Percentiles rank a stretch among this genome's conserved stretches.
Evolutionary conservation across 2,113 vertebrate genomes (phyloP).

Genomic region (Ictidomys tridecemlineatus): DNA sequence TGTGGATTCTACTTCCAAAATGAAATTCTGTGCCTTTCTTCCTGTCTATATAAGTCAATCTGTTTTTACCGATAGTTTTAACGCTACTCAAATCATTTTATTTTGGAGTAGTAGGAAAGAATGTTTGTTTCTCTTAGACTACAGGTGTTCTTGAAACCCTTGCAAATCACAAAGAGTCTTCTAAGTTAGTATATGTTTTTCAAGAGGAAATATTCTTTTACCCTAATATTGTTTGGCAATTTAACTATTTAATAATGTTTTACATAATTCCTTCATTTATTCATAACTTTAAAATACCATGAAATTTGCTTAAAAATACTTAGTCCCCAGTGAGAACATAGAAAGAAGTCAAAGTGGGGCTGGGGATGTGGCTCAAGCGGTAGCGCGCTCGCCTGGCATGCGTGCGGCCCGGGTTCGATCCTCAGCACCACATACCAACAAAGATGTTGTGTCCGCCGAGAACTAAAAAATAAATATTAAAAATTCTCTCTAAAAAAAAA

Average conservation of each 20-base stretch:
- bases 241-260: conserved; percentile 8
- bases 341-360: not conserved
- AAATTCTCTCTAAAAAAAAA: no score
- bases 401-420: no score
- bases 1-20: conserved; percentile 16
- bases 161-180: not conserved
- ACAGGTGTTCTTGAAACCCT: not conserved
- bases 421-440: no score
- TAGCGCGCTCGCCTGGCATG: no score
- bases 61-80: not conserved
- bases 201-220: not conserved
- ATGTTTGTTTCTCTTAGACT: not conserved
- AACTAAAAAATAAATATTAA: no score
- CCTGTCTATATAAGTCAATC: not conserved
- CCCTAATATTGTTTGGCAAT: not conserved
- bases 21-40: not conserved
- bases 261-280: not conserved
- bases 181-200: not conserved
- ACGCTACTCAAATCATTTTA: not conserved
- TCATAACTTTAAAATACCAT: not conserved
- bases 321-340: not conserved
- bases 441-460: no score
- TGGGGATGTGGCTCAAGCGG: no score
- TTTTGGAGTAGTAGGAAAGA: not conserved
- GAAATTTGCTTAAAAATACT: conserved; percentile 5